phyloP scores from a whole-genome alignment of 2,888 invertebrate species.

The Conops quadrifasciatus region DNA sequence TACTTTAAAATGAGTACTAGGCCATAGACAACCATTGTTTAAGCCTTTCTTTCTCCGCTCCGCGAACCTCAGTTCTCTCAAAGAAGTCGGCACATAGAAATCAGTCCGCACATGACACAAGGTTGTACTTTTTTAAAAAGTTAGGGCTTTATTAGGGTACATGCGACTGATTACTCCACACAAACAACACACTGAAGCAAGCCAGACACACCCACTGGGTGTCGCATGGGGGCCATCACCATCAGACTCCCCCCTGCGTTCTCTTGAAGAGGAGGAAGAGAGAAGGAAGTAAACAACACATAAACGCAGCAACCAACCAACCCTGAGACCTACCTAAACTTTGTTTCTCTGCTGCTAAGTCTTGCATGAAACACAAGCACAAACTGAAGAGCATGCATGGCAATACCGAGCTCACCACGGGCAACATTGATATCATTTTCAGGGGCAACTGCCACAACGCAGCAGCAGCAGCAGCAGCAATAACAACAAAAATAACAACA shows the following conservation, averaged over 20 bases:
- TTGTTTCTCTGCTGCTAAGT: background rate
- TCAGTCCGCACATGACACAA: too few species aligned
- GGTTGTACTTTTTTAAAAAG: too few species aligned
- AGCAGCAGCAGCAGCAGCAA: conserved; percentile 26
- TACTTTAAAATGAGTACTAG: too few species aligned
- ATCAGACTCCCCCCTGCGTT: background rate
- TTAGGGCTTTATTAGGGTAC: too few species aligned
- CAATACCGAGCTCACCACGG: background rate
- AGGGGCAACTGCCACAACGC: conserved; percentile 26
- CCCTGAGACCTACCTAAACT: conserved; percentile 36
- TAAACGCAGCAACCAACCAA: conserved; percentile 24
- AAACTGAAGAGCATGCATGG: conserved; percentile 3
- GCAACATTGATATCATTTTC: too few species aligned
- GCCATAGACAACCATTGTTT: too few species aligned
- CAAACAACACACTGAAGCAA: conserved; percentile 1
- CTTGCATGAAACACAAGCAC: conserved; percentile 1
- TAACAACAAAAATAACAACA: conserved; percentile 39
- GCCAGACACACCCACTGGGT: conserved; percentile 28
- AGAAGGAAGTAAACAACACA: conserved; percentile 24
- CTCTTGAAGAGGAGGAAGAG: background rate
- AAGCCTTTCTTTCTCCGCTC: too few species aligned
- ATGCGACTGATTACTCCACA: background rate
- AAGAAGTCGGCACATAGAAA: too few species aligned
- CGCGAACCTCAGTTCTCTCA: too few species aligned
- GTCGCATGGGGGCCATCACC: background rate